Conservation (phyloP, 2,888 invertebrate species). For the Dicranocentrus wangi region DNA sequence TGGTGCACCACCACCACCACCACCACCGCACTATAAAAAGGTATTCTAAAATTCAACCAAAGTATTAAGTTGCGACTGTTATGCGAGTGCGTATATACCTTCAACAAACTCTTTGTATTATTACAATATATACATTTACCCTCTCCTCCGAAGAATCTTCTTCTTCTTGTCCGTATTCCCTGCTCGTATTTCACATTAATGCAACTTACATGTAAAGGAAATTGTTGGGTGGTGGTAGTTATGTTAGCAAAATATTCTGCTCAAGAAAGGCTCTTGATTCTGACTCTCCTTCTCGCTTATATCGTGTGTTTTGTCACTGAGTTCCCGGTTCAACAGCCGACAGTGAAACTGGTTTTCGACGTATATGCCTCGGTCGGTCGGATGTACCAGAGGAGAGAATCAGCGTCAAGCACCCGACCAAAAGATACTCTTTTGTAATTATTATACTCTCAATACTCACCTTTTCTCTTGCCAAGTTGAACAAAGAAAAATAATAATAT, state of each 20-base stretch:
- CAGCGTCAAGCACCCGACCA: constrained; percentile 19
- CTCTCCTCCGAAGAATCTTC: too few species aligned
- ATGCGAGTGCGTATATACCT: not conserved
- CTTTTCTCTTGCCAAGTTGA: constrained; percentile 4
- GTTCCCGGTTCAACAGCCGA: constrained; percentile 73
- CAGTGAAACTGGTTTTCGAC: constrained; percentile 68
- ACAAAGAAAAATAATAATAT: constrained; percentile 25
- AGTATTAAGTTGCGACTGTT: not conserved
- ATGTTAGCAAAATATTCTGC: too few species aligned
- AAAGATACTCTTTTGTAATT: constrained; percentile 10
- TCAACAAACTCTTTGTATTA: too few species aligned
- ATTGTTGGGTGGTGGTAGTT: constrained; percentile 7
- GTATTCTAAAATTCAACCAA: not conserved
- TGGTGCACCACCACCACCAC: not conserved
- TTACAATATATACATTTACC: too few species aligned
- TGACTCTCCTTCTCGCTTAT: not conserved
- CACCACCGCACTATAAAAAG: not conserved
- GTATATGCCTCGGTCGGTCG: not conserved
- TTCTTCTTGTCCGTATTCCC: too few species aligned
- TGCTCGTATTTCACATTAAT: constrained; percentile 2
- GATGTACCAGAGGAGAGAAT: not conserved
- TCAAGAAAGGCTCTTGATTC: not conserved
- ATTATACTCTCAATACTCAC: constrained; percentile 21
- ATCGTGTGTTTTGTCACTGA: constrained; percentile 53
- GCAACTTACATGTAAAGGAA: constrained; percentile 27